Evolutionary conservation across 1,140 invertebrate genomes (phyloP).

Genomic region (Drosophila bocqueti): DNA sequence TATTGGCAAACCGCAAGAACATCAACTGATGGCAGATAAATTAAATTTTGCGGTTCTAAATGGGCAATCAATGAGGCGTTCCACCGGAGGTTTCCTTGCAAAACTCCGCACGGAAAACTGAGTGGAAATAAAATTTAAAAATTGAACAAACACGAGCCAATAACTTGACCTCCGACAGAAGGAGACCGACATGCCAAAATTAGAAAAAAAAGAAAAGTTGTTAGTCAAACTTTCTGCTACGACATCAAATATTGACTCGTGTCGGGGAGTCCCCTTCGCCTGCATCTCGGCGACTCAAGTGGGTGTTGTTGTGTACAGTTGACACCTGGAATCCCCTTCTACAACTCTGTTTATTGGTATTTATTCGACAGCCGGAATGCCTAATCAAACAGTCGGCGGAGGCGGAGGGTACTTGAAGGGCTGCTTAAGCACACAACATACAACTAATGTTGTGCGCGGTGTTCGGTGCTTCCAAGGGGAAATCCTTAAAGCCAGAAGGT

Average conservation of each 20-base stretch:
- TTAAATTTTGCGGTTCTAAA: constrained; percentile 85
- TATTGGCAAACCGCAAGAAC: constrained; percentile 77
- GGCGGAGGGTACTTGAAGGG: constrained; percentile 47
- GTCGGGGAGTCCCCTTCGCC: constrained; percentile 10
- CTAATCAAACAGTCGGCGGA: constrained; percentile 69
- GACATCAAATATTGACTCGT: constrained; percentile 76
- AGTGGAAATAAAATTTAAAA: constrained; percentile 58
- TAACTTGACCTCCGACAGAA: constrained; percentile 56
- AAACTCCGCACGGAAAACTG: constrained; percentile 30
- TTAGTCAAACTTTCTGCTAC: constrained; percentile 66
- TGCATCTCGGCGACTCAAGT: constrained; percentile 43
- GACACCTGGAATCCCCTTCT: constrained; percentile 62
- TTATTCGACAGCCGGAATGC: constrained; percentile 75
- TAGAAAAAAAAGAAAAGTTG: constrained; percentile 55
- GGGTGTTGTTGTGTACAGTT: constrained; percentile 75
- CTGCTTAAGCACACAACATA: constrained; percentile 35
- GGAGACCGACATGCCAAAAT: constrained; percentile 34
- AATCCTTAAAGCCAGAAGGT: constrained; percentile 29
- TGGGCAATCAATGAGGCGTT: constrained; percentile 84
- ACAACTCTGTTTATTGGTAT: constrained; percentile 68
- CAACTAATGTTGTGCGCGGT: constrained; percentile 49
- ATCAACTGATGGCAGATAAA: constrained; percentile 84
- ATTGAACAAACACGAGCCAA: constrained; percentile 56
- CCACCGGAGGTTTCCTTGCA: constrained; percentile 12
- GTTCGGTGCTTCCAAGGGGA: constrained; percentile 8